Evolutionary conservation across 1,140 invertebrate species (phyloP).

Genomic region (Drosophila takahashii): DNA sequence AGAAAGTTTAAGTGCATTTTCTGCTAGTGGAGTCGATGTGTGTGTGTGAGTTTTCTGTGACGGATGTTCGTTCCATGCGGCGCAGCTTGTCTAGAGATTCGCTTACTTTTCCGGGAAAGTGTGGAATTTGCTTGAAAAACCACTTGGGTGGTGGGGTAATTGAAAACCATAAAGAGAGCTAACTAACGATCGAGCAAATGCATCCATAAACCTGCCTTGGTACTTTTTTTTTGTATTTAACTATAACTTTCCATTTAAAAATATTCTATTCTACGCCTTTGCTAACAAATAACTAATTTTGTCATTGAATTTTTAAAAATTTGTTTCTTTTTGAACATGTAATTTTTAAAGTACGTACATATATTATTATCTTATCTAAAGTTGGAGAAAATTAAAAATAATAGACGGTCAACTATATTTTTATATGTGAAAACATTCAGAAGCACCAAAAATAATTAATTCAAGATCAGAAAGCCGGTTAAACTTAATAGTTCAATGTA

Average conservation of each 20-base stretch:
- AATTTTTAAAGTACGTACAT: too few species aligned
- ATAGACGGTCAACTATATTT: not conserved
- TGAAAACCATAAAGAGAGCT: not conserved
- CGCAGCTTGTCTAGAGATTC: slow-evolving; percentile 4
- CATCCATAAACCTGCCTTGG: not conserved
- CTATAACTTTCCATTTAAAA: too few species aligned
- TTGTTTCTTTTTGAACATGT: too few species aligned
- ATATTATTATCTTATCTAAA: too few species aligned
- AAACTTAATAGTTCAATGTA: too few species aligned
- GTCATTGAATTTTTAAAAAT: too few species aligned
- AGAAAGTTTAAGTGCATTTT: slow-evolving; percentile 48
- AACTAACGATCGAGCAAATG: too few species aligned
- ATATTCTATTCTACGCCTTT: too few species aligned
- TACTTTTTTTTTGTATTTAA: too few species aligned
- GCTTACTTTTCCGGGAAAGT: not conserved
- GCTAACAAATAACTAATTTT: too few species aligned
- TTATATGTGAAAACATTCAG: not conserved
- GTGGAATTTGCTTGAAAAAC: not conserved
- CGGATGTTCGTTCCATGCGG: slow-evolving; percentile 52
- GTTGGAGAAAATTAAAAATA: too few species aligned
- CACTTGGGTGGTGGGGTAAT: not conserved
- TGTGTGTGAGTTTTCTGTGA: slow-evolving; percentile 18
- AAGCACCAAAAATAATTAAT: not conserved
- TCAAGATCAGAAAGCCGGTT: too few species aligned
- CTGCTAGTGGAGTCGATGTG: slow-evolving; percentile 8